Base-by-base conservation (phyloP, 2,113 vertebrate genomes). In the Onychorhynchus coronatus region DNA sequence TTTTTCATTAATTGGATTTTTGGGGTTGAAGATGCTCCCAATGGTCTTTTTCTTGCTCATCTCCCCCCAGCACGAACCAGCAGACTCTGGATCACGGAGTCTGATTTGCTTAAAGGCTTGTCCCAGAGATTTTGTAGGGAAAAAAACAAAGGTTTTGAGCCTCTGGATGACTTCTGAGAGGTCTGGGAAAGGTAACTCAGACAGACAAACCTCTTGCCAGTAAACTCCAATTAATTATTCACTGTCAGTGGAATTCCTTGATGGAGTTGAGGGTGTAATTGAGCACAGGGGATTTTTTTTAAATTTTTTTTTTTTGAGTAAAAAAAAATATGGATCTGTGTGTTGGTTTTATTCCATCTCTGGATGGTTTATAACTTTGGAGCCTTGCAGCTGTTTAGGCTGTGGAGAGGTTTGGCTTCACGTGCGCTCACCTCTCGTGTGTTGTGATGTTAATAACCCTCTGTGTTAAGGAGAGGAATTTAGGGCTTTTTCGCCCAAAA, bases 381-480 rank as follows among this genome's bases (percentile, higher is more conserved):
- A 83, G 74, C 8, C 0, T 47, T 47, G 47, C 93, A 78, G 85
- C 66, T 93, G 58, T 44, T 85, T 4, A 39, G 94, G 18, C 78
- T 76, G 17, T 19, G 58, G 39, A 49, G 65, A 55, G 93, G 41
- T 82, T 93, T 94, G 90, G 78, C 94, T 95, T 76, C 62, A 4
- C 1, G 0, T 24, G 35, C 3, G 4, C 42, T 72, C 81, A 44
- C 71, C 91, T 73, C 92, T 76, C 14, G 5, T 44, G 6, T 44
- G 61, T 37, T 70, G n/a, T 37, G 6, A 4, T 53, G 66, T 88
- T 53, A 79, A 80, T 70, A 80, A 85, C 33, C 12, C 20, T 56
- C 50, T 18, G 24, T 3, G 1, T 53, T 68, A 25, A 78, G 41
- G n/a, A 47, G 10, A 14, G 55, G 14, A 80, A 76, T 75, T 59